Evolutionary conservation across 2,113 vertebrate genomes (phyloP).

Genomic region (Donacobius atricapilla): DNA sequence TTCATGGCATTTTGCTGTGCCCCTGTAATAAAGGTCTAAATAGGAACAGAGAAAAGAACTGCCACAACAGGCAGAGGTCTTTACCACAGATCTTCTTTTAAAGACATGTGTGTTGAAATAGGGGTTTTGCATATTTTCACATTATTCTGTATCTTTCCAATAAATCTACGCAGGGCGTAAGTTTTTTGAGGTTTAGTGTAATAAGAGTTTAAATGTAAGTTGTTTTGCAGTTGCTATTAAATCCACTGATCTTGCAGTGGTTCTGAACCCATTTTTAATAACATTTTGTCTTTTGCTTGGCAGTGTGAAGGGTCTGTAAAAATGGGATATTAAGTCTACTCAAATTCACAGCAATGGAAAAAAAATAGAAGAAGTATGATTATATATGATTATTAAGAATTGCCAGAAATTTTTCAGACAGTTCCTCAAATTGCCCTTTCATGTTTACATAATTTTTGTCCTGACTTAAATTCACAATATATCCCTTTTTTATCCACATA

Average conservation of each 20-base stretch:
- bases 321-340: not conserved
- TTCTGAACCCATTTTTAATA: not conserved
- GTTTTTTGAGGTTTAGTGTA: not conserved
- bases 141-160: not conserved
- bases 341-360: not conserved
- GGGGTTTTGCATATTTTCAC: not conserved
- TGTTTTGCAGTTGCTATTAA: not conserved
- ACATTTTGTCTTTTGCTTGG: not conserved
- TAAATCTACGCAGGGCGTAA: not conserved
- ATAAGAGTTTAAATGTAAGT: not conserved
- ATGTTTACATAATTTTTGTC: not conserved
- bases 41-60: not conserved
- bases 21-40: not conserved
- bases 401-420: not conserved
- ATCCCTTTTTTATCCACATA: not conserved
- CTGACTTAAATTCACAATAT: not conserved
- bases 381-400: not conserved
- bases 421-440: not conserved
- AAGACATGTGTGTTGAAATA: not conserved
- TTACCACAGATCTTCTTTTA: not conserved
- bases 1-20: not conserved
- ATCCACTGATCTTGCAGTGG: not conserved
- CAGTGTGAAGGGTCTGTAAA: not conserved
- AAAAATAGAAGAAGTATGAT: not conserved
- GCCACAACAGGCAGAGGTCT: not conserved